These are phyloP conservation scores for Nothocercus nigrocapillus DNA, from an alignment of 2,113 vertebrate genomes.

Conservation along the genomic window DNA sequence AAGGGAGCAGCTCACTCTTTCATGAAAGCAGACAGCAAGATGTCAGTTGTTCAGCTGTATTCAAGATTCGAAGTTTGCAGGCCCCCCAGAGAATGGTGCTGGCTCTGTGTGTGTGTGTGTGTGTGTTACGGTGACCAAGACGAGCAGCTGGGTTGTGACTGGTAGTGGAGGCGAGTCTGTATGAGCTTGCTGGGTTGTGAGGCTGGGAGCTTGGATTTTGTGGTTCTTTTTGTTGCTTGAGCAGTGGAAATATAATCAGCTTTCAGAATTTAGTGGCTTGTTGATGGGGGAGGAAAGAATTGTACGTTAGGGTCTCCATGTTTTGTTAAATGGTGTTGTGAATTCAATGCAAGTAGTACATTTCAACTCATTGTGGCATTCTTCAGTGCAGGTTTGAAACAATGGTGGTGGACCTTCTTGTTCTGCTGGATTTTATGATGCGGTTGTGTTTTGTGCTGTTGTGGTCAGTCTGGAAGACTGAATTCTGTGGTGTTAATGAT, in stretches of 20 bases:
- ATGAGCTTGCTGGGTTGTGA: background rate
- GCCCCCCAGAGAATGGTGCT: background rate
- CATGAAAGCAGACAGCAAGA: background rate
- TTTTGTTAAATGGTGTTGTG: conserved; percentile 13
- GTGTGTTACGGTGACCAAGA: background rate
- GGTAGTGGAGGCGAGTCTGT: background rate
- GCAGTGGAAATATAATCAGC: background rate
- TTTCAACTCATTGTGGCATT: conserved; percentile 1
- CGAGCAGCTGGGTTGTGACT: background rate
- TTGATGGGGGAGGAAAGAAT: background rate
- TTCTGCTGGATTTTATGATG: conserved; percentile 12
- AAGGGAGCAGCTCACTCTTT: background rate
- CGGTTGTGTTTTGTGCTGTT: background rate
- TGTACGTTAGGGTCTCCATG: background rate
- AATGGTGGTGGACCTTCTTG: background rate
- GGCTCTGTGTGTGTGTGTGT: background rate
- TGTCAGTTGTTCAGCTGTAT: background rate
- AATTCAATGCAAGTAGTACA: conserved; percentile 1
- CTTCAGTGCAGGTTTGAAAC: background rate
- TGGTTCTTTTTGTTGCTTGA: background rate
- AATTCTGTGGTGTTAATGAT: background rate
- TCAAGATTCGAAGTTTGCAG: background rate
- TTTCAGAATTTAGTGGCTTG: background rate
- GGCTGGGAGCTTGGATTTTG: background rate
- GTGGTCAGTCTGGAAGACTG: background rate